phyloP scores from a whole-genome alignment of 2,888 invertebrate species.

The Lasioglossum vierecki region DNA sequence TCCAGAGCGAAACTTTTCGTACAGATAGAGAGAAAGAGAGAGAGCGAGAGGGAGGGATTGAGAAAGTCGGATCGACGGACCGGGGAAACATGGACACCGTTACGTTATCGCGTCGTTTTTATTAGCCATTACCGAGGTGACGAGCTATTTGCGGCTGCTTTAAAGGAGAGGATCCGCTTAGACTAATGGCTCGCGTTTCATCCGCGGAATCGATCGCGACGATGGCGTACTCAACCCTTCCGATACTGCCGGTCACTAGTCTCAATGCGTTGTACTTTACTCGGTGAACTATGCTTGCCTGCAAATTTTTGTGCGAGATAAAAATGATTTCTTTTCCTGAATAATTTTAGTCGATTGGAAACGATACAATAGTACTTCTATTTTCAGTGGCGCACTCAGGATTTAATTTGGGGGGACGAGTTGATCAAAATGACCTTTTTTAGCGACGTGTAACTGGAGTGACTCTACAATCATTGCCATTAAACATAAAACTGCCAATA shows the following conservation, averaged over 20 bases:
- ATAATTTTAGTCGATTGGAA: not conserved
- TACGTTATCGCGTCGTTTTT: not conserved
- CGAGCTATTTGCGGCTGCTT: slow-evolving; percentile 24
- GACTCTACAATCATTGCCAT: no score
- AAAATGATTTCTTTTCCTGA: not conserved
- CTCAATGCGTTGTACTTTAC: not conserved
- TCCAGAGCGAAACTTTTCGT: not conserved
- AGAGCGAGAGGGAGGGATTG: not conserved
- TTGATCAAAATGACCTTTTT: no score
- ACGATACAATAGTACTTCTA: not conserved
- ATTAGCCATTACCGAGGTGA: slow-evolving; percentile 18
- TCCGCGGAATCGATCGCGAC: slow-evolving; percentile 44
- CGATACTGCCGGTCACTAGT: not conserved
- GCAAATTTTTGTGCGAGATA: not conserved
- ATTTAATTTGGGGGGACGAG: no score
- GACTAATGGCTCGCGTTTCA: slow-evolving; percentile 51
- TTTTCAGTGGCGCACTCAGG: no score
- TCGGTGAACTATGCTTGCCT: not conserved
- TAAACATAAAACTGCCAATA: no score
- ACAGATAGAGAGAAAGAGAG: not conserved
- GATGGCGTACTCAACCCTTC: slow-evolving; percentile 10
- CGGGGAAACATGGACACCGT: not conserved
- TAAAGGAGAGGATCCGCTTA: slow-evolving; percentile 43
- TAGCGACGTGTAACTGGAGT: no score
- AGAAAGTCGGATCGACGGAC: not conserved